Conservation (phyloP, 2,888 invertebrate genomes). For the Agriopis marginaria region DNA sequence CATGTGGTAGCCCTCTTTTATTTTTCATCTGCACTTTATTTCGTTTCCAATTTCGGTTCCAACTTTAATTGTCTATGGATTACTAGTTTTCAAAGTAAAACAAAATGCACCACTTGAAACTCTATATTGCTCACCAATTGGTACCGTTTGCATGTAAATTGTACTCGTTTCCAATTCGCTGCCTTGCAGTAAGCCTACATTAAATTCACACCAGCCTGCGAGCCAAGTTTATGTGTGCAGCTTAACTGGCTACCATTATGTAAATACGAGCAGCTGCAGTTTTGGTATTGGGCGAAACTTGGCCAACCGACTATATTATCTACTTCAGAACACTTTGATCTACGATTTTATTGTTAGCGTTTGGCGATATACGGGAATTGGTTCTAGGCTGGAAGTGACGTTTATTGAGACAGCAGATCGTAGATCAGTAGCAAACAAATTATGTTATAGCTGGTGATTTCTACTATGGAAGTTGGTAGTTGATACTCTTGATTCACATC, state of each 20-base stretch:
- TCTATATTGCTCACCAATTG: conserved; percentile 8
- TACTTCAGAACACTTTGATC: neutral
- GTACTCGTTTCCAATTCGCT: conserved; percentile 8
- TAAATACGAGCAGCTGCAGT: conserved; percentile 20
- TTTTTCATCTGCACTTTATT: too few relatives aligned
- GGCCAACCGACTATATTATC: neutral
- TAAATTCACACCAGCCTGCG: conserved; percentile 26
- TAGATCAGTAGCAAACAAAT: too few relatives aligned
- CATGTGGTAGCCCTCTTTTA: too few relatives aligned
- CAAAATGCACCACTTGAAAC: neutral
- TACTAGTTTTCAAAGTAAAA: neutral
- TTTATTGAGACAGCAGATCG: neutral
- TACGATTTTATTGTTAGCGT: neutral
- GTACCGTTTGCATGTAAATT: conserved; percentile 14
- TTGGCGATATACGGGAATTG: neutral
- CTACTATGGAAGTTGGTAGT: too few relatives aligned
- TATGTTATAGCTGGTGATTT: too few relatives aligned
- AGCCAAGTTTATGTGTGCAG: conserved; percentile 36
- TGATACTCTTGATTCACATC: too few relatives aligned
- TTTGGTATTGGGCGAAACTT: conserved; percentile 1
- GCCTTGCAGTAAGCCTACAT: conserved; percentile 26
- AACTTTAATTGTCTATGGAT: too few relatives aligned
- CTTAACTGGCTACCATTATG: conserved; percentile 20
- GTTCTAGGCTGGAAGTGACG: neutral
- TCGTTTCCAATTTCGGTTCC: too few relatives aligned